Conservation (phyloP, 2,113 vertebrate genomes). For the Eptesicus fuscus region DNA sequence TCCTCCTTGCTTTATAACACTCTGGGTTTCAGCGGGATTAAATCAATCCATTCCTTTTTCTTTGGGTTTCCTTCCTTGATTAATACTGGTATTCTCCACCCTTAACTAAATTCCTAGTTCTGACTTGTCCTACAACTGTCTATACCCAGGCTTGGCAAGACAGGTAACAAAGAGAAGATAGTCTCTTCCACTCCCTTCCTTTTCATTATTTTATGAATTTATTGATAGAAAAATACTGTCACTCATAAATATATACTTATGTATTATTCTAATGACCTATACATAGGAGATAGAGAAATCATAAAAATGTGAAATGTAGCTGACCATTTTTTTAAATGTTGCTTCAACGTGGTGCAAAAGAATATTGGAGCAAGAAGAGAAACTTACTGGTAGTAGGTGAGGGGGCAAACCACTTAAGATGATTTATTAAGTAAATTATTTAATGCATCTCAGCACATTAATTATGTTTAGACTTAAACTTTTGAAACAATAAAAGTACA, state of each 20-base stretch:
- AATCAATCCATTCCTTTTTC: neutral
- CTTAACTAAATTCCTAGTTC: neutral
- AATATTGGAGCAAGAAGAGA: slow-evolving; percentile 20
- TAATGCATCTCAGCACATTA: neutral
- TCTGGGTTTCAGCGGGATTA: neutral
- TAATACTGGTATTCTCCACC: neutral
- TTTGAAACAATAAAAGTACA: neutral
- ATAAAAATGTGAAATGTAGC: neutral
- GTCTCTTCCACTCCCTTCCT: neutral
- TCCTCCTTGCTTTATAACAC: neutral
- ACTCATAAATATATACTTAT: neutral
- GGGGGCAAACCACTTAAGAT: neutral
- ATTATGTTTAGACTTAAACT: slow-evolving; percentile 29
- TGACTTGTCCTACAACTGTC: neutral
- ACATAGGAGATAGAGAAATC: neutral
- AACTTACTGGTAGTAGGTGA: neutral
- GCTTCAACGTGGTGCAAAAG: neutral
- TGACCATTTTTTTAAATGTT: neutral
- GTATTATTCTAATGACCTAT: neutral
- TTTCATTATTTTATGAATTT: neutral
- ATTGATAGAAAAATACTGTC: neutral
- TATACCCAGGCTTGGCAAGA: neutral
- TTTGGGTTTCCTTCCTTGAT: neutral
- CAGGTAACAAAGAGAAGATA: neutral
- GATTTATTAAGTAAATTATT: slow-evolving; percentile 45